Percentiles rank a stretch among this genome's conserved stretches.
Evolutionary conservation across 2,888 invertebrate species (phyloP).

Genomic region (Bhutanitis thaidina): DNA sequence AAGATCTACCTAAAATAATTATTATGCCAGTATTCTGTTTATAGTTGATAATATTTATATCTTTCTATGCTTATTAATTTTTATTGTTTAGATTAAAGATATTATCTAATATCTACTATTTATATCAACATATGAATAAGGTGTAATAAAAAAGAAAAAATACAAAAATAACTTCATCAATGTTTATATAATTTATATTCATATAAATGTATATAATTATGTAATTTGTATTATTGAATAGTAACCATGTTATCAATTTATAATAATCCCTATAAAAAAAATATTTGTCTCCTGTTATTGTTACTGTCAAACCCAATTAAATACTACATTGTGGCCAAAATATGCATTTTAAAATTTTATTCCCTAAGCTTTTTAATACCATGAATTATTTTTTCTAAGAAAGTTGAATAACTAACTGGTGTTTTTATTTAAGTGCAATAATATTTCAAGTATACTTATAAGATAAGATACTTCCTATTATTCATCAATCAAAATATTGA

Average conservation of each 20-base stretch:
- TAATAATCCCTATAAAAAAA: not conserved
- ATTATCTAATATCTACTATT: slow-evolving; percentile 2
- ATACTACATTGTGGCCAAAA: not conserved
- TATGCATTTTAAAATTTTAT: not conserved
- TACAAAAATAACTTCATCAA: slow-evolving; percentile 22
- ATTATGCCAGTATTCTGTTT: slow-evolving; percentile 24
- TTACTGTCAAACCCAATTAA: not conserved
- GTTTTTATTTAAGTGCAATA: not conserved
- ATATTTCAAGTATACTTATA: too few species aligned
- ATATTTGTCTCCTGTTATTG: not conserved
- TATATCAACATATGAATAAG: not conserved
- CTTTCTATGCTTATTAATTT: slow-evolving; percentile 38
- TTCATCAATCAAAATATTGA: not conserved
- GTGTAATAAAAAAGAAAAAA: slow-evolving; percentile 7
- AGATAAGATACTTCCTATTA: not conserved
- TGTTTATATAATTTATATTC: slow-evolving; percentile 27
- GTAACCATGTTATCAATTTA: not conserved
- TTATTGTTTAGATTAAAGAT: slow-evolving; percentile 25
- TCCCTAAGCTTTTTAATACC: not conserved
- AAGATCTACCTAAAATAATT: not conserved
- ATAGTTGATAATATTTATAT: slow-evolving; percentile 26
- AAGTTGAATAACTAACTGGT: not conserved
- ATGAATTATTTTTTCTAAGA: not conserved
- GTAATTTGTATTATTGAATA: not conserved
- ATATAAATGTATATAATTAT: slow-evolving; percentile 11